Percentiles rank a stretch among this genome's conserved stretches.
Conservation (phyloP, 1,140 invertebrate genomes). For the Linepithema humile region DNA sequence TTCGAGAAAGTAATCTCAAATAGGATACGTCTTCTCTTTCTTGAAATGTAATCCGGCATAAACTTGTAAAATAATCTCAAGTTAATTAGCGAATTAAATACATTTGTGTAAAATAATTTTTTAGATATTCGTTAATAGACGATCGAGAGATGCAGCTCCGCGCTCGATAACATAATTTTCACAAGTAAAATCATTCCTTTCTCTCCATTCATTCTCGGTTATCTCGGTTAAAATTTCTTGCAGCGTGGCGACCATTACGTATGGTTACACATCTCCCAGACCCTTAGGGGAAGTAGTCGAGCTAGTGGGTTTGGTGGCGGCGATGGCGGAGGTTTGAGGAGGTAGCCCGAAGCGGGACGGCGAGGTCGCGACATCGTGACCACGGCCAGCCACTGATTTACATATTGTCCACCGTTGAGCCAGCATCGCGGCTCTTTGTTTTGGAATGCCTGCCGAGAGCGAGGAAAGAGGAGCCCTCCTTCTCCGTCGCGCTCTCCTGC, state of each 20-base stretch:
- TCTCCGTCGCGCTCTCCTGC: slow-evolving; percentile 55
- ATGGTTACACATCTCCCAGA: slow-evolving; percentile 78
- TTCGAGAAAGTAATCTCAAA: background rate
- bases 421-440: slow-evolving; percentile 81
- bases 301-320: slow-evolving; percentile 70
- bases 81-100: no score
- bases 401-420: slow-evolving; percentile 82
- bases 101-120: no score
- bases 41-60: background rate
- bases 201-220: background rate
- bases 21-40: background rate
- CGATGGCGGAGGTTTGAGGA: slow-evolving; percentile 78
- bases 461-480: slow-evolving; percentile 70
- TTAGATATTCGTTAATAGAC: no score
- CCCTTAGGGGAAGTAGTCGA: slow-evolving; percentile 75
- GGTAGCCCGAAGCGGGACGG: slow-evolving; percentile 76
- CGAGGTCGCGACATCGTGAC: slow-evolving; percentile 84
- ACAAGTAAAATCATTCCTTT: background rate
- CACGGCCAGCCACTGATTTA: slow-evolving; percentile 83
- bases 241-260: slow-evolving; percentile 68
- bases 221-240: slow-evolving; percentile 7
- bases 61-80: background rate
- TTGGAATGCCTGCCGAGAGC: slow-evolving; percentile 81
- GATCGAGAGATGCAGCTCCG: no score
- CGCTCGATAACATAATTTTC: background rate